Evolutionary conservation across 2,113 vertebrate genomes (phyloP).

Genomic region (Pycnonotus jocosus): DNA sequence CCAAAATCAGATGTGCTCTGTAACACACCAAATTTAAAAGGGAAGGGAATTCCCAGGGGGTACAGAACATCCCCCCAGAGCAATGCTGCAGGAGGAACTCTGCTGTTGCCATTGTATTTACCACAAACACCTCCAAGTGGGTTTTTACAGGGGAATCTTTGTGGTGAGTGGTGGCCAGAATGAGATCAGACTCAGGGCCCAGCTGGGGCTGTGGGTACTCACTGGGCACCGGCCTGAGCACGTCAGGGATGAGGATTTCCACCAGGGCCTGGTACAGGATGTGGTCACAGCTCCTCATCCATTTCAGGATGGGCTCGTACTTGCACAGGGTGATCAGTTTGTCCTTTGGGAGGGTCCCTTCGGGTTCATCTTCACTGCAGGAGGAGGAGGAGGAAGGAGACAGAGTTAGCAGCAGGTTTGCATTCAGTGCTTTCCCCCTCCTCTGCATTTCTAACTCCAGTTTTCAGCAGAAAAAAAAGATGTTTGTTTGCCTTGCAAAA

Average conservation of each 20-base stretch:
- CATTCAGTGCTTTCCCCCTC: neutral
- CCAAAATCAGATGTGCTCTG: neutral
- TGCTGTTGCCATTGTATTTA: neutral
- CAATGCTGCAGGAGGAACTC: neutral
- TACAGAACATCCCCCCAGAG: neutral
- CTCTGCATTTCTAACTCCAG: neutral
- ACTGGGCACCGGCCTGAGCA: conserved; percentile 95
- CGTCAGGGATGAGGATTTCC: conserved; percentile 95
- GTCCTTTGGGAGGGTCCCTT: conserved; percentile 80
- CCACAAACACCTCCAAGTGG: neutral
- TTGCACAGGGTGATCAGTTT: conserved; percentile 90
- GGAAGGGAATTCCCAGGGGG: neutral
- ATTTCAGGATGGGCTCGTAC: conserved; percentile 85
- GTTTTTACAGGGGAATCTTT: neutral
- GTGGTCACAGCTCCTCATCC: conserved; percentile 97
- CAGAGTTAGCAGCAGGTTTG: neutral
- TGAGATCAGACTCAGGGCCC: fast-evolving
- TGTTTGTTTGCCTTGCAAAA: neutral
- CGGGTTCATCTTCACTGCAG: conserved; percentile 79
- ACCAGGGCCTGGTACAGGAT: conserved; percentile 97
- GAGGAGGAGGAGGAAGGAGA: neutral
- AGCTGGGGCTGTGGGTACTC: conserved; percentile 38
- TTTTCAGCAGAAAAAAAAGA: neutral
- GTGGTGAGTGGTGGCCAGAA: neutral
- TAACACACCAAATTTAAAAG: neutral